Percentiles rank a stretch among this genome's conserved stretches.
These are phyloP conservation scores for Laterallus jamaicensis DNA, from an alignment of 2,113 vertebrate genomes.

Conservation along the genomic window DNA sequence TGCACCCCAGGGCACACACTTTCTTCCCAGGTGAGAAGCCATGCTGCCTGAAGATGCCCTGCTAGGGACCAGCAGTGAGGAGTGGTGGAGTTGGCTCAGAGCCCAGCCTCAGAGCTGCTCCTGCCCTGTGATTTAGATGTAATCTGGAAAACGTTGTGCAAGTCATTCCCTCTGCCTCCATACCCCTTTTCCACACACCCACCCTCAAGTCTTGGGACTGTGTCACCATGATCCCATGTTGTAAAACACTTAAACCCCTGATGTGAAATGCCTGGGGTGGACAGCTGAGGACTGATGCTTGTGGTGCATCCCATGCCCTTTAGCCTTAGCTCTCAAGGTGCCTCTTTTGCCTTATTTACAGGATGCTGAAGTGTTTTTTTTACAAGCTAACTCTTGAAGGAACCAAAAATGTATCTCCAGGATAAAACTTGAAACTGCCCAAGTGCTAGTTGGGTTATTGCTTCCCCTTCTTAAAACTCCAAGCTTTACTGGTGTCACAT, in stretches of 20 bases:
- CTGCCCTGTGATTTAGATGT: conserved; percentile 2
- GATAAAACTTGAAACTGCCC: not conserved
- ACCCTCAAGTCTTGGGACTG: not conserved
- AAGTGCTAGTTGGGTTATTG: fast-evolving
- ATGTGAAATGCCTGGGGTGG: not conserved
- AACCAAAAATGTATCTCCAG: not conserved
- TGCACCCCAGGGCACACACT: not conserved
- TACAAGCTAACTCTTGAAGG: not conserved
- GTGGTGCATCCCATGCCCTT: not conserved
- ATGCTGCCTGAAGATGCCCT: not conserved
- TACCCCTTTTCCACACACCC: not conserved
- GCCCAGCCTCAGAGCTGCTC: not conserved
- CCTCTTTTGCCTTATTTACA: not conserved
- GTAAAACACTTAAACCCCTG: not conserved
- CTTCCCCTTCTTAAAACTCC: not conserved
- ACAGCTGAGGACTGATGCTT: not conserved
- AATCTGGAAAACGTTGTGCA: not conserved
- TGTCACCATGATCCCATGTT: not conserved
- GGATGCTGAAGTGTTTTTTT: not conserved
- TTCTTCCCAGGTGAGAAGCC: not conserved
- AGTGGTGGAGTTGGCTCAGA: not conserved
- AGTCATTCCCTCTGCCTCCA: not conserved
- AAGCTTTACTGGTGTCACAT: not conserved
- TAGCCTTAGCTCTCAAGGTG: not conserved
- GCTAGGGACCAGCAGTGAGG: not conserved